A percentile compares a stretch with the other conserved stretches of the same genome.
Evolutionary conservation across 2,113 vertebrate species (phyloP).

Genomic region (Tragulus kanchil): DNA sequence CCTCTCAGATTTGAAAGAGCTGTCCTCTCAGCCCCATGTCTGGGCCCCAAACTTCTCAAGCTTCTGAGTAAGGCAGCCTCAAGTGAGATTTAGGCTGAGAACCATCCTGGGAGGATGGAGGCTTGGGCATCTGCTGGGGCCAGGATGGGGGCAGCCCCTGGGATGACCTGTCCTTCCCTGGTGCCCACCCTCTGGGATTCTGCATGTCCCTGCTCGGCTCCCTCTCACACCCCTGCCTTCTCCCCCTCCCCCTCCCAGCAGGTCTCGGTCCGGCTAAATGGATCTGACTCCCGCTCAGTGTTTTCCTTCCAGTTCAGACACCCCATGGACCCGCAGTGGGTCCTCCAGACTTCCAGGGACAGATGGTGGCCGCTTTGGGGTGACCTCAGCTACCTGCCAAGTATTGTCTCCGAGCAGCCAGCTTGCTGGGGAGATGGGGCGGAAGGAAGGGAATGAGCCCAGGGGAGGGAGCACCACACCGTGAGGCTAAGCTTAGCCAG

Average conservation of each 20-base stretch:
- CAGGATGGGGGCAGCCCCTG: background rate
- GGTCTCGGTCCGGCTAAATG: slow-evolving; percentile 85
- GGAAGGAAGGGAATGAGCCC: background rate
- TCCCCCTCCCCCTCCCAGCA: background rate
- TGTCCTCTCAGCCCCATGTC: background rate
- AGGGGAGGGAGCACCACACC: background rate
- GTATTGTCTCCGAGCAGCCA: background rate
- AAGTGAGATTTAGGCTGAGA: background rate
- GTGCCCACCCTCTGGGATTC: background rate
- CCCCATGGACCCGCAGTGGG: slow-evolving; percentile 84
- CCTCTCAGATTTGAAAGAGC: background rate
- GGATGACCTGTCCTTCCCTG: background rate
- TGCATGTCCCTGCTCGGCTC: too few relatives aligned
- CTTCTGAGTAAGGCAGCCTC: background rate
- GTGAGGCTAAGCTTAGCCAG: background rate
- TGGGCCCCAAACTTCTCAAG: background rate
- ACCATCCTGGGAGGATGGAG: rapidly evolving
- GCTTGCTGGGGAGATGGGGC: background rate
- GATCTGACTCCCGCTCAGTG: slow-evolving; percentile 75
- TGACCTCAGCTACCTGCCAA: background rate
- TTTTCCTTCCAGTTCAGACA: slow-evolving; percentile 84
- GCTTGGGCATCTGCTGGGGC: background rate
- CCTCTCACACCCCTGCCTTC: too few relatives aligned
- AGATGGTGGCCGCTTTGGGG: background rate
- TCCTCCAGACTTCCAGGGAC: slow-evolving; percentile 86